Evolutionary conservation across 1,140 invertebrate genomes (phyloP).

Genomic region (Tachypleus tridentatus): DNA sequence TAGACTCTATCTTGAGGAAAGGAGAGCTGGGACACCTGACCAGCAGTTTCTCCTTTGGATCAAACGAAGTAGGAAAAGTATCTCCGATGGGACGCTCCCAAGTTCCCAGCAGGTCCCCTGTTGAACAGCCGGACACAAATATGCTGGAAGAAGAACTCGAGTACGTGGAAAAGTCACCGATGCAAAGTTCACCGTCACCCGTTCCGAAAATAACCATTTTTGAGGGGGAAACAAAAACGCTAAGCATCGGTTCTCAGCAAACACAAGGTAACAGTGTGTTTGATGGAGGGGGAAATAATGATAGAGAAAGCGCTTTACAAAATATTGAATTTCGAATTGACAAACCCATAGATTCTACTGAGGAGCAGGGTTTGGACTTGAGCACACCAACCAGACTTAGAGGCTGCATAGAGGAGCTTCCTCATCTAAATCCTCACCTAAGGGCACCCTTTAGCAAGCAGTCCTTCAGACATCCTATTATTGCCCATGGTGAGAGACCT

Average conservation of each 20-base stretch:
- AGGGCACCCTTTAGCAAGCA: conserved; percentile 16
- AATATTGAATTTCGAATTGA: too few species aligned
- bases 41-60: neutral
- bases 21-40: conserved; percentile 1
- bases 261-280: conserved; percentile 13
- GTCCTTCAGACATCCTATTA: conserved; percentile 9
- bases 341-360: neutral
- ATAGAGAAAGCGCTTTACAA: neutral
- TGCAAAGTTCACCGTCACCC: too few species aligned
- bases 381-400: neutral
- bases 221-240: too few species aligned
- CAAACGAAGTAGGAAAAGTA: conserved; percentile 1
- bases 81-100: too few species aligned
- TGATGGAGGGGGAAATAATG: conserved; percentile 12
- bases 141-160: too few species aligned
- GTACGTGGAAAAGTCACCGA: too few species aligned
- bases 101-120: too few species aligned
- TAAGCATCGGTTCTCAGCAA: too few species aligned
- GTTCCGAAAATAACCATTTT: too few species aligned
- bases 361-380: conserved; percentile 4
- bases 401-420: conserved; percentile 3
- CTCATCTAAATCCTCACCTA: conserved; percentile 19
- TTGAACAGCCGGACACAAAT: too few species aligned
- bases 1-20: conserved; percentile 22
- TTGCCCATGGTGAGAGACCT: neutral